Conservation (phyloP, 2,113 vertebrate species). For the Gila orcuttii region DNA sequence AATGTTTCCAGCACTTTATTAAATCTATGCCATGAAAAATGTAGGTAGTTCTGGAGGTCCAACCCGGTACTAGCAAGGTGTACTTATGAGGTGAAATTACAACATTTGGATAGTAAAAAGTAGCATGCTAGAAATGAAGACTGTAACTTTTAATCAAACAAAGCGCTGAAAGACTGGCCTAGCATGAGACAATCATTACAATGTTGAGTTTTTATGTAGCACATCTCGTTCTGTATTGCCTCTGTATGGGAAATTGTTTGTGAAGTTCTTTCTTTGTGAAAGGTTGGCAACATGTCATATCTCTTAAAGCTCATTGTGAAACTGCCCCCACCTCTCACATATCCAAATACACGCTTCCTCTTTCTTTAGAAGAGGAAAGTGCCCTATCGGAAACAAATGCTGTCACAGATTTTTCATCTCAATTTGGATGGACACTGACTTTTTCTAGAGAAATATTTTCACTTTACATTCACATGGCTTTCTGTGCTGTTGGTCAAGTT, state of each 20-base stretch:
- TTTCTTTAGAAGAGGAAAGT: conserved; percentile 47
- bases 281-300: conserved; percentile 26
- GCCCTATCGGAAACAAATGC: background rate
- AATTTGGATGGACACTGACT: background rate
- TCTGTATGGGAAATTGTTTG: background rate
- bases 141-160: background rate
- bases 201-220: background rate
- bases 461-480: background rate
- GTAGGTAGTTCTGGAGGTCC: no score
- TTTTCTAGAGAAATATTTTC: background rate
- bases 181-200: background rate
- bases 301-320: conserved; percentile 46
- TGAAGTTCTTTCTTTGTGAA: conserved; percentile 46
- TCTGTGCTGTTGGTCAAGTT: background rate
- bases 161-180: background rate
- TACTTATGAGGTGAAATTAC: background rate
- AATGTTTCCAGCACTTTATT: no score
- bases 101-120: background rate
- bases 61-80: no score
- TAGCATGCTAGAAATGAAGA: background rate
- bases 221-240: conserved; percentile 4
- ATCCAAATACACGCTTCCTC: conserved; percentile 46
- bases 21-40: no score
- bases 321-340: conserved; percentile 41
- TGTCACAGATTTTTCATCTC: background rate